Base-by-base conservation (phyloP, 1,140 invertebrate species). In the Drosophila orena region DNA sequence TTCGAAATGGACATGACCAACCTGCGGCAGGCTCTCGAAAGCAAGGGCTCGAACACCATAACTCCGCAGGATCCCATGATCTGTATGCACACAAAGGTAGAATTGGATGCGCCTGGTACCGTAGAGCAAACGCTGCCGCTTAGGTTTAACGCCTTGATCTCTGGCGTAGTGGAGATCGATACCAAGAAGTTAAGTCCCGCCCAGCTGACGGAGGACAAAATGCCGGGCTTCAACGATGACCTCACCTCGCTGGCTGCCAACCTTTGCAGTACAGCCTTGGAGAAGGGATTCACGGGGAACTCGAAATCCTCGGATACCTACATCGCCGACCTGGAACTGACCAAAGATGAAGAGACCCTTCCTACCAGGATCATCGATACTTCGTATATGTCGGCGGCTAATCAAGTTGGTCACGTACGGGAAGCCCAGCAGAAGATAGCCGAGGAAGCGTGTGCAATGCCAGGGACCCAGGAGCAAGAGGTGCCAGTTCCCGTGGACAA, bases 1-100 rank as follows among this genome's bases (percentile, higher is more conserved):
- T 91, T 91, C 12, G 89, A 91, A 40, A 91, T 91, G 89, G 81
- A 91, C 34, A 89, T 91, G 89, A 85, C 84, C 1, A 91, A 76
- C 57, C 70, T 91, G 6, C 60, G 50, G 1, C 78, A 85, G 24
- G 89, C 78, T 2, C 54, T 91, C 0, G 10, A 46, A 0, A 50
- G 34, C 14, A 30, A 37, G 40, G 64, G 20, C 1, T 7, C 37
- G 0, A 24, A 56, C 0, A 17, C 37, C 1, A 8, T 7, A 1
- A 5, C 1, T 27, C 12, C 49, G 4, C 44, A 52, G 8, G 38
- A 38, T 6, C 38, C 88, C 1, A 70, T 86, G 56, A 47, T 91
- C 14, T 74, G 42, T 3, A 55, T 91, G 54, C 54, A 81, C 14
- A 84, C 89, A 0, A 69, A 68, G 12, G 70, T 91, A 7, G 77